Conservation (phyloP, 2,113 vertebrate species). For the Hippocampus guttulatus region DNA sequence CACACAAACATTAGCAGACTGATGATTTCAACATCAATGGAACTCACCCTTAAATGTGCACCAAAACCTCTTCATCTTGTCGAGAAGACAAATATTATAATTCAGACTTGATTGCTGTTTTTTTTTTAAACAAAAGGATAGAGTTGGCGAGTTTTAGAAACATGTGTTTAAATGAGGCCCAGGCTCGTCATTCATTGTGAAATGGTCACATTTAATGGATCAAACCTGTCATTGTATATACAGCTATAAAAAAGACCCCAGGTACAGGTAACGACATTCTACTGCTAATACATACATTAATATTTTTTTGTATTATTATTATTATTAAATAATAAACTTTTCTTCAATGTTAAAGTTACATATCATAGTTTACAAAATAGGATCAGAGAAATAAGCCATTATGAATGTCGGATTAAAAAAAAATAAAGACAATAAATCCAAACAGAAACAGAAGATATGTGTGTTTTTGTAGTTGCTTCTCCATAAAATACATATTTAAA, state of each 20-base stretch:
- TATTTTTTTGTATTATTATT: slow-evolving; percentile 34
- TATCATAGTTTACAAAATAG: slow-evolving; percentile 84
- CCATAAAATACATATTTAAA: slow-evolving; percentile 50
- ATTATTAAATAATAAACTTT: slow-evolving; percentile 82
- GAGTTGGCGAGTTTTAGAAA: not conserved
- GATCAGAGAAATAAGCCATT: slow-evolving; percentile 77
- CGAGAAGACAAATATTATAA: too few relatives aligned
- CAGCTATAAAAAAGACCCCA: slow-evolving; percentile 83
- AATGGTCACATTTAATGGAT: slow-evolving; percentile 85
- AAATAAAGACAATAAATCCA: slow-evolving; percentile 6
- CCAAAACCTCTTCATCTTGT: not conserved
- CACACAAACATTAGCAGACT: too few relatives aligned
- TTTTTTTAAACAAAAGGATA: too few relatives aligned
- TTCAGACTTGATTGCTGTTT: not conserved
- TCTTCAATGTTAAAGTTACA: slow-evolving; percentile 81
- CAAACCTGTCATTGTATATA: slow-evolving; percentile 82
- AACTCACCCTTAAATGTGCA: not conserved
- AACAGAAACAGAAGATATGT: slow-evolving; percentile 53
- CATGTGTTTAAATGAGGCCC: slow-evolving; percentile 35
- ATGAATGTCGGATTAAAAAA: slow-evolving; percentile 66
- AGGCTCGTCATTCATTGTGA: slow-evolving; percentile 69
- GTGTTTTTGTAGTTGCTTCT: slow-evolving; percentile 63
- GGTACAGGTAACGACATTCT: slow-evolving; percentile 82
- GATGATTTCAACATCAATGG: too few relatives aligned
- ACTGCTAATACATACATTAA: slow-evolving; percentile 82